Conservation (phyloP, 2,888 invertebrate species). For the Lottia gigantea region DNA sequence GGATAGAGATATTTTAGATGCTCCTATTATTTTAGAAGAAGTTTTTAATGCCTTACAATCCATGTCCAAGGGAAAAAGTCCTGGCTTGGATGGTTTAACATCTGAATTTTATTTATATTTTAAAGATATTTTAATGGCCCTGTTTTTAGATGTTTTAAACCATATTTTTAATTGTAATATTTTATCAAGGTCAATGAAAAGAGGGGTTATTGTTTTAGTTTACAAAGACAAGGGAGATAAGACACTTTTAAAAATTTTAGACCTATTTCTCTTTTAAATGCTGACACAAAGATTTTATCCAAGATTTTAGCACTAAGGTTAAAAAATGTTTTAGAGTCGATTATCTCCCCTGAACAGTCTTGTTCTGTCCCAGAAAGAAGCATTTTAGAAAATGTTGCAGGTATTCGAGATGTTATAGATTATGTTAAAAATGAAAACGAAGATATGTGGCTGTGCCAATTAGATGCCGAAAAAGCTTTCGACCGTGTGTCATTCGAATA, state of each 20-base stretch:
- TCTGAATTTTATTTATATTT: conserved; percentile 13
- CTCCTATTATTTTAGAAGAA: conserved; percentile 11
- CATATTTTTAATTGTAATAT: conserved; percentile 17
- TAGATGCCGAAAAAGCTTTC: no score
- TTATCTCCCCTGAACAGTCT: conserved; percentile 37
- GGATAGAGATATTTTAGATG: conserved; percentile 3
- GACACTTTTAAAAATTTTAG: conserved; percentile 32
- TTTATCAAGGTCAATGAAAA: no score
- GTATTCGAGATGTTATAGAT: conserved; percentile 33
- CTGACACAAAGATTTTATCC: conserved; percentile 39
- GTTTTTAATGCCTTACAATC: conserved; percentile 18
- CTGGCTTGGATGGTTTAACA: neutral
- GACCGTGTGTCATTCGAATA: no score
- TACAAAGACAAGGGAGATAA: conserved; percentile 5
- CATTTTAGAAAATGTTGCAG: conserved; percentile 39
- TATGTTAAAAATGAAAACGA: conserved; percentile 20
- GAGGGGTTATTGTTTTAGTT: no score
- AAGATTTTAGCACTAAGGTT: conserved; percentile 34
- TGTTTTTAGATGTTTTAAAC: conserved; percentile 20
- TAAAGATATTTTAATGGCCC: conserved; percentile 7
- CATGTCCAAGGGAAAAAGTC: conserved; percentile 25
- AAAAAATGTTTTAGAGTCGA: conserved; percentile 25
- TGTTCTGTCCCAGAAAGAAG: conserved; percentile 17
- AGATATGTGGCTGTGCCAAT: no score
- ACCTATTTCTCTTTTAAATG: conserved; percentile 39